Evolutionary conservation across 2,113 vertebrate genomes (phyloP).

Genomic region (Entelurus aequoreus): DNA sequence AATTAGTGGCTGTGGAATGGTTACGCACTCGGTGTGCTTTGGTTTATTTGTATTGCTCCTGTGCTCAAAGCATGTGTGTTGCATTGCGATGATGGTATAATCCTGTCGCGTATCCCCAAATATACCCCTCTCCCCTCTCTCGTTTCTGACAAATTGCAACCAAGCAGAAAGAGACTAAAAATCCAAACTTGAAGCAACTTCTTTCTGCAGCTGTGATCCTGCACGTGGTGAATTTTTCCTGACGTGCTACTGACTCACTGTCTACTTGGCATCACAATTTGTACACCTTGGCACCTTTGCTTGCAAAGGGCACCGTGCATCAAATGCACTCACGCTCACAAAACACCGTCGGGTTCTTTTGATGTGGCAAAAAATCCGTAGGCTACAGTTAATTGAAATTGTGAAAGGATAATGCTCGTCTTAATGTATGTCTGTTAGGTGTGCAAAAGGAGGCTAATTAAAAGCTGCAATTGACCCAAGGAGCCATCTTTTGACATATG

Average conservation of each 20-base stretch:
- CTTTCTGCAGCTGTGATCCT: conserved; percentile 14
- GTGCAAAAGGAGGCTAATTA: conserved; percentile 71
- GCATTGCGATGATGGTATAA: conserved; percentile 47
- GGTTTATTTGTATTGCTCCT: not conserved
- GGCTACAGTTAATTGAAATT: conserved; percentile 71
- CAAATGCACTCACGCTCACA: conserved; percentile 14
- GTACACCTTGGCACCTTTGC: conserved; percentile 43
- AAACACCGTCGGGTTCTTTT: conserved; percentile 11
- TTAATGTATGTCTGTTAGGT: conserved; percentile 65
- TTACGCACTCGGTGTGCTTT: not conserved
- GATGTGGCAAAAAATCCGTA: conserved; percentile 48
- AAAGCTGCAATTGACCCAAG: conserved; percentile 69
- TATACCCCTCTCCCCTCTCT: not conserved
- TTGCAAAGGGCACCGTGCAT: conserved; percentile 21
- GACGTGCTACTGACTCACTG: conserved; percentile 25
- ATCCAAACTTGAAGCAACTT: conserved; percentile 27
- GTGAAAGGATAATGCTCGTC: conserved; percentile 67
- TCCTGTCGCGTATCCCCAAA: conserved; percentile 33
- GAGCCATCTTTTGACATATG: conserved; percentile 48
- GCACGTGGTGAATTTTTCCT: conserved; percentile 23
- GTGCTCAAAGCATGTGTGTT: not conserved
- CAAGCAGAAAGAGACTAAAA: conserved; percentile 28
- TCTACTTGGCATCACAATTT: conserved; percentile 16
- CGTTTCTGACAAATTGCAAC: conserved; percentile 4
- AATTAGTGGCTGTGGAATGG: not conserved